Base-by-base conservation (phyloP, 1,140 invertebrate genomes). In the Chelonus insularis region DNA sequence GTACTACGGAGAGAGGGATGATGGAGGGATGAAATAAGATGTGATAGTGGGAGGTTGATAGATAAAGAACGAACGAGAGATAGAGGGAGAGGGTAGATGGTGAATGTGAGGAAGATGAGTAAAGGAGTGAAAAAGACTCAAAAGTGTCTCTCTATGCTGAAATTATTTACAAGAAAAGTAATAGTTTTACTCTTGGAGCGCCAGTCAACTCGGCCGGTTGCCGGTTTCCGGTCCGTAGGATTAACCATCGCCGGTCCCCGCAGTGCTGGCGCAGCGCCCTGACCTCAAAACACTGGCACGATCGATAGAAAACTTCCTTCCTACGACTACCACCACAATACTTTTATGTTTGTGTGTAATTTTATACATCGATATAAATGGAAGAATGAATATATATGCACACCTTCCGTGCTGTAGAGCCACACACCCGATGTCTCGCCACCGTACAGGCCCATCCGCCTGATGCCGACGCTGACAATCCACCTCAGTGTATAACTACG, bases 261-360 rank as follows among this genome's bases (percentile, higher is more conserved):
- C 71, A 73, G 71, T 73, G 71, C 64, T 74, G 72, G 71, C 72
- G 72, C 72, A 74, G 72, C 72, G 72, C 68, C 72, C 72, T 74
- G 72, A 74, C 72, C 72, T 74, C 72, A 74, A 74, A 74, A 74
- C 68, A 71, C 63, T 36, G 58, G 41, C 37, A 20, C 62, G 71
- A 74, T 74, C 72, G 72, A 74, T 74, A 74, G 72, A 74, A 74
- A 74, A 74, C 71, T 74, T 74, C 71, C 69, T 71, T 73, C 68
- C 70, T 68, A 69, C 67, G 20, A n/a, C 39, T 32, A 20, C 37
- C n/a, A 56, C 39, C 4, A 14, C 50, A 16, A 43, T 20, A 12
- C 9, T 32, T n/a, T 21, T 39, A 14, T 54, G 7, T 37, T 8
- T 37, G 16, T 34, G 12, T 36, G 48, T 34, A 6, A 37, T 37